Base-by-base conservation (phyloP, 2,797 vertebrate species). In the Dendrocincla tyrannina region DNA sequence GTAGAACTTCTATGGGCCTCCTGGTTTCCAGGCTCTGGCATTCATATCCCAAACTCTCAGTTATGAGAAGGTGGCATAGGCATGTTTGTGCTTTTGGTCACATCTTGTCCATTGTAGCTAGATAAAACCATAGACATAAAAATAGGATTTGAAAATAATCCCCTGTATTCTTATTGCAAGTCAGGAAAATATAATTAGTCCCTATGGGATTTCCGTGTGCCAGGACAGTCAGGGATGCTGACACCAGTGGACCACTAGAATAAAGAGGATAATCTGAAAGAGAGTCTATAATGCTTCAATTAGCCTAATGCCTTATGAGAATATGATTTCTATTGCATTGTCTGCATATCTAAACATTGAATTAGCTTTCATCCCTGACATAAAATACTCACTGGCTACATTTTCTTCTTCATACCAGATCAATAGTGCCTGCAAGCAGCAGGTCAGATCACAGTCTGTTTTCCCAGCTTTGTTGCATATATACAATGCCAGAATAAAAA, bases 161-260 rank as follows among this genome's bases (percentile, higher is more conserved):
- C 44, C 50, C 44, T 58, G 23, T 72, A 81, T 91, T 95, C 53
- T 76, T 66, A 66, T 8, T 49, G 47, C 41, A 88, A 84, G 56
- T 59, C 67, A 91, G 73, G 67, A 78, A 79, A 80, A 73, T 68
- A 41, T 95, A 95, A 95, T 95, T 92, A 93, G 63, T 85, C 82
- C 76, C 69, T 28, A 3, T 53, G 79, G 95, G 89, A 83, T 95
- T 95, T 78, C 55, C 49, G 11, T 52, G 41, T 67, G 64, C 56
- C 23, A 0, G 83, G 78, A 62, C 10, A 79, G 76, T 63, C 53
- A 79, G 55, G 35, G 70, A 68, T 78, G 74, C 66, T 95, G 89
- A 95, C 72, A 94, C 79, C 24, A 75, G 44, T 63, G 75, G 76
- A 78, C 73, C 60, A n/a, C 52, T 85, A 66, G 32, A 88, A 93